Conservation (phyloP, 2,888 invertebrate genomes). For the Pandemis cinnamomeana region DNA sequence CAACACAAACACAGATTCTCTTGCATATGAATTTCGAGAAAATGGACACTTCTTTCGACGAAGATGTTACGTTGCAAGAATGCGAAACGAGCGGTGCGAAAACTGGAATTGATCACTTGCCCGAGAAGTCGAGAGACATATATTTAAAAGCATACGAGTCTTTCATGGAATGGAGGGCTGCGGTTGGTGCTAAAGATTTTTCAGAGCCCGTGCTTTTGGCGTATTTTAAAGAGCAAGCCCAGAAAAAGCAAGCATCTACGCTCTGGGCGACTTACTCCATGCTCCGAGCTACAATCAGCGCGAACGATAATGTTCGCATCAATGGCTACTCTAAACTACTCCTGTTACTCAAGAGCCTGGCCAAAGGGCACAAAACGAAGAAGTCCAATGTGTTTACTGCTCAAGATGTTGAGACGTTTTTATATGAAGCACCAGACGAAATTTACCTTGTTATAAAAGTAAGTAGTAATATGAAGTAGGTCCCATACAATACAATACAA, state of each 20-base stretch:
- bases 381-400: conserved; percentile 20
- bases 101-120: neutral
- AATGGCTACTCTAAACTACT: conserved; percentile 27
- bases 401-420: conserved; percentile 21
- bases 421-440: conserved; percentile 30
- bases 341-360: conserved; percentile 27
- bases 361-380: conserved; percentile 15
- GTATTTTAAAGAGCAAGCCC: conserved; percentile 33
- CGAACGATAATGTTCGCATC: conserved; percentile 30
- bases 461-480: neutral
- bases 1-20: neutral
- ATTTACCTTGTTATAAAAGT: conserved; percentile 17
- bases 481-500: no score
- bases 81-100: neutral
- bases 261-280: conserved; percentile 32
- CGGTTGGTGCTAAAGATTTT: conserved; percentile 25
- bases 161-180: conserved; percentile 36
- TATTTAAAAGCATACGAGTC: conserved; percentile 27
- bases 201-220: conserved; percentile 36
- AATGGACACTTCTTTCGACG: neutral
- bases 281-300: conserved; percentile 26
- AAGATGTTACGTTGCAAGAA: neutral
- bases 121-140: neutral
- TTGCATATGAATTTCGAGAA: neutral
- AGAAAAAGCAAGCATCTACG: conserved; percentile 22